Percentiles rank a stretch among this genome's conserved stretches.
These are phyloP conservation scores for Berghia stephanieae DNA, from an alignment of 1,140 invertebrate genomes.

Conservation along the genomic window DNA sequence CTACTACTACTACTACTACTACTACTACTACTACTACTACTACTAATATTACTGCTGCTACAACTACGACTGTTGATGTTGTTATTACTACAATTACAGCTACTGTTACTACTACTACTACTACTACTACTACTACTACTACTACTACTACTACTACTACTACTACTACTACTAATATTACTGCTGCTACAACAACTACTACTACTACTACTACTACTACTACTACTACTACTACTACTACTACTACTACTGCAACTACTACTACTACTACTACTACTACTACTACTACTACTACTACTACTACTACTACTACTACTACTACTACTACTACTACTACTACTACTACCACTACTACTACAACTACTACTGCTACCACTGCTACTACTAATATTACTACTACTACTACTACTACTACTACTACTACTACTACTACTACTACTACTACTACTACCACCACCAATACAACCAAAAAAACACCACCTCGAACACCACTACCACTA, in stretches of 20 bases:
- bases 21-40: too few species aligned
- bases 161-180: too few species aligned
- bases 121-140: background rate
- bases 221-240: conserved; percentile 2
- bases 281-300: background rate
- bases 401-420: conserved; percentile 2
- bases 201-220: conserved; percentile 2
- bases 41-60: too few species aligned
- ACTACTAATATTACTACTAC: too few species aligned
- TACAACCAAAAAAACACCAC: too few species aligned
- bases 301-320: conserved; percentile 1
- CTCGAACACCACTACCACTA: too few species aligned
- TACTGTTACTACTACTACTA: too few species aligned
- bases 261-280: background rate
- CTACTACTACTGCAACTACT: too few species aligned
- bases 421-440: conserved; percentile 2
- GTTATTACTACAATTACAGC: too few species aligned
- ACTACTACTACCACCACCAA: background rate
- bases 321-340: conserved; percentile 2
- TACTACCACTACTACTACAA: background rate
- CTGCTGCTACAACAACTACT: too few species aligned
- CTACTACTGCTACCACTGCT: conserved; percentile 1
- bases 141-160: too few species aligned
- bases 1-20: conserved; percentile 2
- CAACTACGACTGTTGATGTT: too few species aligned